Percentiles rank a stretch among this genome's conserved stretches.
These are phyloP conservation scores for Heteromurus nitidus DNA, from an alignment of 2,888 invertebrate genomes.

Conservation along the genomic window DNA sequence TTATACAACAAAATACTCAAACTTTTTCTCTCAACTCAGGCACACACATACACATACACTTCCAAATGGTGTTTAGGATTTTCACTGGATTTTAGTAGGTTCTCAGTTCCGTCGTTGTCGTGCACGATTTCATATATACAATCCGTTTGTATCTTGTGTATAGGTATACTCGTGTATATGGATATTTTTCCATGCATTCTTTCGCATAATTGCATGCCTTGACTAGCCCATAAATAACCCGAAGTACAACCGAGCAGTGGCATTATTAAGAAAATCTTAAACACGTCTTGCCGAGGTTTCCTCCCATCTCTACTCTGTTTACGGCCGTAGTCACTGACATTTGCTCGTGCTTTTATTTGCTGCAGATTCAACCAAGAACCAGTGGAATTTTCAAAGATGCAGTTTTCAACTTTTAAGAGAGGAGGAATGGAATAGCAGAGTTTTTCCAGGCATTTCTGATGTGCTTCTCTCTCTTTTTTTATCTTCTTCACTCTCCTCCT, in stretches of 20 bases:
- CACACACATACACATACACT: neutral
- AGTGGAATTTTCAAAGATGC: slow-evolving; percentile 40
- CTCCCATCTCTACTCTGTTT: slow-evolving; percentile 44
- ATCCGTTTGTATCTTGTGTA: slow-evolving; percentile 5
- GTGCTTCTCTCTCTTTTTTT: neutral
- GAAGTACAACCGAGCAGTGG: slow-evolving; percentile 70
- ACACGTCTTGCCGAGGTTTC: slow-evolving; percentile 73
- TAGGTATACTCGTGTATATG: slow-evolving; percentile 61
- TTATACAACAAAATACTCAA: slow-evolving; percentile 3
- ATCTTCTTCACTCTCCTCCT: too few relatives aligned
- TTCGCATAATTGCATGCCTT: slow-evolving; percentile 74
- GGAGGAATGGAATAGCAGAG: slow-evolving; percentile 2
- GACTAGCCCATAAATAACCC: slow-evolving; percentile 74
- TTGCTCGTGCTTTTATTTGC: slow-evolving; percentile 31
- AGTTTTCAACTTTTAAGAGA: slow-evolving; percentile 1
- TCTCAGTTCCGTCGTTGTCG: slow-evolving; percentile 39
- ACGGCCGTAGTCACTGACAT: slow-evolving; percentile 39
- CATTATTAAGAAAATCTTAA: slow-evolving; percentile 74
- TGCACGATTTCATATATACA: neutral
- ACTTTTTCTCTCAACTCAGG: slow-evolving; percentile 14
- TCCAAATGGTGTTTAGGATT: neutral
- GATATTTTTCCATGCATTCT: slow-evolving; percentile 73
- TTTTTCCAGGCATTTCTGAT: neutral
- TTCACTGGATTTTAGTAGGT: neutral
- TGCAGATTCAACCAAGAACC: slow-evolving; percentile 31